Percentiles rank a stretch among this genome's conserved stretches.
These are phyloP conservation scores for Unio delphinus DNA, from an alignment of 2,888 invertebrate species.

Conservation along the genomic window DNA sequence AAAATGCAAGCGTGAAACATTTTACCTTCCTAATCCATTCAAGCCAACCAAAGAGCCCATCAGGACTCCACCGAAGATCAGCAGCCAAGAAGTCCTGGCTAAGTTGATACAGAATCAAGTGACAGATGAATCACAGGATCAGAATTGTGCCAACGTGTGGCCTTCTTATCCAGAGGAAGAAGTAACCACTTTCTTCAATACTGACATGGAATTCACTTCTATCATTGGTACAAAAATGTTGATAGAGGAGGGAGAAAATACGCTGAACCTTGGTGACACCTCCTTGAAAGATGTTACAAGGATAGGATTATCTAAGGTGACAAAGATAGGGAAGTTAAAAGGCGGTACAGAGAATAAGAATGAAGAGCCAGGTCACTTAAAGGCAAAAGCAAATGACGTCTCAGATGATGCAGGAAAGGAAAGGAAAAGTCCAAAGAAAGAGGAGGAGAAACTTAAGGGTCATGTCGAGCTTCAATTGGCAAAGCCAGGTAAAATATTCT, in stretches of 20 bases:
- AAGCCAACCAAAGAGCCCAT: too few relatives aligned
- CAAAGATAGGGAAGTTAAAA: neutral
- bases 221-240: slow-evolving; percentile 28
- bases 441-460: slow-evolving; percentile 16
- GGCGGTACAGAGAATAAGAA: slow-evolving; percentile 1
- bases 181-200: slow-evolving; percentile 46
- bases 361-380: neutral
- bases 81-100: too few relatives aligned
- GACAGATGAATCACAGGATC: too few relatives aligned
- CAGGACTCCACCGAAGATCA: too few relatives aligned
- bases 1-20: too few relatives aligned
- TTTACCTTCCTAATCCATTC: too few relatives aligned
- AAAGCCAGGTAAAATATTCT: slow-evolving; percentile 57
- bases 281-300: neutral
- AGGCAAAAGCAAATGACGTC: neutral
- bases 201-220: slow-evolving; percentile 57
- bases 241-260: slow-evolving; percentile 2
- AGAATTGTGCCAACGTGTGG: too few relatives aligned
- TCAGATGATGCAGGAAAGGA: neutral
- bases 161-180: slow-evolving; percentile 15
- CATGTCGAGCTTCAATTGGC: slow-evolving; percentile 37
- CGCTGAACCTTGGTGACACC: neutral
- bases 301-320: neutral
- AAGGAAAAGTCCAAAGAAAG: neutral
- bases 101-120: too few relatives aligned